Percentiles rank a stretch among this genome's conserved stretches.
Evolutionary conservation across 2,888 invertebrate species (phyloP).

Genomic region (Ochlodes sylvanus): DNA sequence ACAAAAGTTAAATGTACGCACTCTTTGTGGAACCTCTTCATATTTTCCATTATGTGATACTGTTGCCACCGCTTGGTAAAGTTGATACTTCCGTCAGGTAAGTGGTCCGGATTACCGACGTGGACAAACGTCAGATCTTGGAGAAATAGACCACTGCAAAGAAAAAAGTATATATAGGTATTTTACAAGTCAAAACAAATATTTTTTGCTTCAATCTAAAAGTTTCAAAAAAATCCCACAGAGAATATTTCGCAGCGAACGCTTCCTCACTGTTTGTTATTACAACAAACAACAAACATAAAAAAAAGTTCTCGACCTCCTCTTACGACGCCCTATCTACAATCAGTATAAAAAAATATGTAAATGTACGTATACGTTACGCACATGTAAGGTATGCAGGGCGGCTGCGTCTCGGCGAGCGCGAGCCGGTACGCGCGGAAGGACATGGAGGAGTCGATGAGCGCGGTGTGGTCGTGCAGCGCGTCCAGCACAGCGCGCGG

Average conservation of each 20-base stretch:
- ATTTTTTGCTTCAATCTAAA: too few species aligned
- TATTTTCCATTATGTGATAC: conserved; percentile 98
- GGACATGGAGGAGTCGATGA: conserved; percentile 99
- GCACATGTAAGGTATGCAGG: conserved; percentile 99
- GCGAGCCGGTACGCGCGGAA: conserved; percentile 98
- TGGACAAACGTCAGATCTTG: conserved; percentile 99
- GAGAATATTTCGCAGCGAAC: too few species aligned
- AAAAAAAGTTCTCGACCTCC: too few species aligned
- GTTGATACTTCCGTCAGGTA: conserved; percentile 95
- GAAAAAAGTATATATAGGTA: conserved; percentile 17
- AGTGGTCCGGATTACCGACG: conserved; percentile 96
- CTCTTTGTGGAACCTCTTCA: conserved; percentile 99
- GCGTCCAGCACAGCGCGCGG: conserved; percentile 96
- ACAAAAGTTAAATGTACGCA: conserved; percentile 75
- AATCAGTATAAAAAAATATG: too few species aligned
- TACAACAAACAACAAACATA: too few species aligned
- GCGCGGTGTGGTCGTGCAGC: conserved; percentile 96
- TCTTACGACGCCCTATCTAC: too few species aligned
- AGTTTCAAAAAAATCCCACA: too few species aligned
- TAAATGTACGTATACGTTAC: too few species aligned
- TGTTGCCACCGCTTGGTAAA: conserved; percentile 99
- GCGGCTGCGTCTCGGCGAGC: conserved; percentile 96
- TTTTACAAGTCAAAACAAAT: too few species aligned
- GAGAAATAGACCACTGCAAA: conserved; percentile 95
- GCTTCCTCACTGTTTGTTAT: too few species aligned